Percentiles rank a stretch among this genome's conserved stretches.
phyloP scores from a whole-genome alignment of 2,113 vertebrate species.

The Merops nubicus region DNA sequence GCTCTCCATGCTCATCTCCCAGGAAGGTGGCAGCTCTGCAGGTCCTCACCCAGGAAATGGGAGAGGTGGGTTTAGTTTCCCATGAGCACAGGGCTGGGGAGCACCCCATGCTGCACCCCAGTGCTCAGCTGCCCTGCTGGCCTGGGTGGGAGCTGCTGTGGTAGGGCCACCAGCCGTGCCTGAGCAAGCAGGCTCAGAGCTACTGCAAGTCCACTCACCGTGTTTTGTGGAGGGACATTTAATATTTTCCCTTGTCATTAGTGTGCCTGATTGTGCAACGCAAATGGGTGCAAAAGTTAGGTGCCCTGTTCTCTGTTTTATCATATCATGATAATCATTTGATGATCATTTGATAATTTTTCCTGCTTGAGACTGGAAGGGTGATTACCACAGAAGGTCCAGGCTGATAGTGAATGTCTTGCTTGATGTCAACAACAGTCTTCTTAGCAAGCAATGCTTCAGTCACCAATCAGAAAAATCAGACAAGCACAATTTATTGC shows the following conservation, averaged over 20 bases:
- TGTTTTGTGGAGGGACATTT: fast-evolving
- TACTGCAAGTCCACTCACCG: background rate
- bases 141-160: background rate
- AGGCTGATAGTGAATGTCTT: background rate
- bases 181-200: background rate
- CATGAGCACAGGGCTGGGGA: background rate
- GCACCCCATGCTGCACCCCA: background rate
- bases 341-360: background rate
- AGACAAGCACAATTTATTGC: background rate
- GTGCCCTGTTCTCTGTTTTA: background rate
- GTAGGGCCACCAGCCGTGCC: background rate
- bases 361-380: background rate
- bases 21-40: background rate
- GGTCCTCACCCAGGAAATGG: fast-evolving
- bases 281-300: fast-evolving
- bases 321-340: background rate
- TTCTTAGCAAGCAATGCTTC: background rate
- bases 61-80: background rate
- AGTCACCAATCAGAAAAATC: background rate
- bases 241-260: background rate
- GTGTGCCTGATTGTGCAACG: background rate
- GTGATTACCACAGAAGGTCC: background rate
- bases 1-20: background rate
- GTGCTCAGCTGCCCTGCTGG: background rate
- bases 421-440: background rate